phyloP scores from a whole-genome alignment of 2,888 invertebrate species.

The Cerastis leucographa region DNA sequence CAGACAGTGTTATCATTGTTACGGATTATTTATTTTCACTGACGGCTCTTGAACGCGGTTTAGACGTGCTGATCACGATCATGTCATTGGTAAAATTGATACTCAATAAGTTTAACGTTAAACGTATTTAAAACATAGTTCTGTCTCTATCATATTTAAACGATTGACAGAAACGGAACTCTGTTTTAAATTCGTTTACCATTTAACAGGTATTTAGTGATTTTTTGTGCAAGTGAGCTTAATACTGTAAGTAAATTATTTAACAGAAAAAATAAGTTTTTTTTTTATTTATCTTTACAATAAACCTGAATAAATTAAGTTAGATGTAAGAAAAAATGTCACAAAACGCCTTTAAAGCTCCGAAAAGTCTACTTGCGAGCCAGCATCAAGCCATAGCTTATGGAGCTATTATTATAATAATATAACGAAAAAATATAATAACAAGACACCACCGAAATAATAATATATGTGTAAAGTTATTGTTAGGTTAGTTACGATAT shows the following conservation, averaged over 20 bases:
- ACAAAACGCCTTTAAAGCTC: slow-evolving; percentile 55
- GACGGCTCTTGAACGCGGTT: not conserved
- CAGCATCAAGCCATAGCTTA: slow-evolving; percentile 63
- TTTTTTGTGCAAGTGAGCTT: not conserved
- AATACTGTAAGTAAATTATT: not conserved
- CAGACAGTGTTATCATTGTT: not conserved
- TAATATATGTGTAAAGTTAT: slow-evolving; percentile 54
- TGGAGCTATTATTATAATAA: slow-evolving; percentile 37
- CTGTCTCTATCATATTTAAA: not conserved
- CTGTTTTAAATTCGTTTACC: not conserved
- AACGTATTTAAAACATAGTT: not conserved
- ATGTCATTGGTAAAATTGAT: not conserved
- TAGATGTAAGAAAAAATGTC: not conserved
- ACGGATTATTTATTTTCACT: not conserved
- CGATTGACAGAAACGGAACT: not conserved
- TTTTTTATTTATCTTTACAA: not conserved
- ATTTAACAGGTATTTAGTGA: not conserved
- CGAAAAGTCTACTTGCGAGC: slow-evolving; percentile 59
- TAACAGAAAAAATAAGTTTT: not conserved
- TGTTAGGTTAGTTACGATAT: slow-evolving; percentile 63
- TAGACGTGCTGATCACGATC: not conserved
- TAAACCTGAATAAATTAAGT: not conserved
- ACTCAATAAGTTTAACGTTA: not conserved
- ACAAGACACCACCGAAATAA: slow-evolving; percentile 63
- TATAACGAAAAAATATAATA: slow-evolving; percentile 55